Base-by-base conservation (phyloP, 2,888 invertebrate genomes). In the Sesia apiformis region DNA sequence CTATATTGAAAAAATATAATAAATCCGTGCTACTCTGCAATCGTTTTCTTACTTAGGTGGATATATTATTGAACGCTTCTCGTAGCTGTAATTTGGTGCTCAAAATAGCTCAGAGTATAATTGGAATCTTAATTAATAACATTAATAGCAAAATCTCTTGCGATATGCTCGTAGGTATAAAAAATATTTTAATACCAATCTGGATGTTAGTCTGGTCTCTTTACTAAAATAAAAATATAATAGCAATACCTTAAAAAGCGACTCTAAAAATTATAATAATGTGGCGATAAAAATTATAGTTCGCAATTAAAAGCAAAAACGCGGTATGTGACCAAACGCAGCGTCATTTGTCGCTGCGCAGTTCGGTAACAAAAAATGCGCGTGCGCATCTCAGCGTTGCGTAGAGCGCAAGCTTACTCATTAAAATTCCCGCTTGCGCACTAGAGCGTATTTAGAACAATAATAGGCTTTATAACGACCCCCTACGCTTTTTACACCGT, bases 401-500 rank as follows among this genome's bases (percentile, higher is more conserved):
- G 46, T 46, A 46, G 46, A 4, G 46, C 46, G 46, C 46, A 46
- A 52, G 70, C 70, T 67, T 65, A 66, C 70, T 78, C 73, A 86
- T 87, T 87, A 85, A 87, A 72, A 87, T 87, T 80, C 81, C 69
- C 78, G 76, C 84, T 77, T 74, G 84, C 78, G 78, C 76, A 74
- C 70, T 70, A 59, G 69, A 69, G 75, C 77, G 82, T 85, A 85
- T 86, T 86, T 84, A 82, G 75, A 84, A 78, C 76, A 72, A 72
- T 78, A 76, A 78, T 77, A 77, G 77, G 69, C 64, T 70, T 72
- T 70, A 72, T 80, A 75, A 76, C 72, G 70, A 76, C 68, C 70
- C 67, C 60, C 57, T 54, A 55, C 58, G 55, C 51, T 59, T 60
- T 62, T 61, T 59, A 57, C 55, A 49, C 55, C 52, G 60, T 56